Evolutionary conservation across 2,113 vertebrate genomes (phyloP).

Genomic region (Telmatochromis brachygnathus): DNA sequence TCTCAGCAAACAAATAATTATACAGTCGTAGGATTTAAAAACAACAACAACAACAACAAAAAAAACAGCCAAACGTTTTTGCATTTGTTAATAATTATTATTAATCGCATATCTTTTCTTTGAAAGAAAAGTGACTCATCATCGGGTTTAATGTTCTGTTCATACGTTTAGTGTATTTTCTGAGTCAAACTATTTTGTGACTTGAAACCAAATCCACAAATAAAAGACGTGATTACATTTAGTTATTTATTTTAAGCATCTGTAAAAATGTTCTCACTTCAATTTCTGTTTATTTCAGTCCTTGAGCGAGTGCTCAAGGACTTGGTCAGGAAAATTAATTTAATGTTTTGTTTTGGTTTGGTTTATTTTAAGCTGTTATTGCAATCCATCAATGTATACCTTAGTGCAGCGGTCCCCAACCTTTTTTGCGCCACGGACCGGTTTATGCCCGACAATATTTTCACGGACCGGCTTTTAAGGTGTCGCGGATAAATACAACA

Average conservation of each 20-base stretch:
- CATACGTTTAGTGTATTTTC: neutral
- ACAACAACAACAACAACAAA: neutral
- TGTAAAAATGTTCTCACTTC: neutral
- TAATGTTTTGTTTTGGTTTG: neutral
- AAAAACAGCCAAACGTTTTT: neutral
- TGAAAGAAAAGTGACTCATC: neutral
- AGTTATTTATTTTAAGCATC: neutral
- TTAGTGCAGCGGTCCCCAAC: neutral
- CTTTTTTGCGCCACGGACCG: no score
- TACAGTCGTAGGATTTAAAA: neutral
- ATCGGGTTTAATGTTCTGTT: neutral
- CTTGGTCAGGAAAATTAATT: neutral
- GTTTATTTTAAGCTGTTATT: neutral
- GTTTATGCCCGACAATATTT: no score
- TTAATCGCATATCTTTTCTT: neutral
- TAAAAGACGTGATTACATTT: neutral
- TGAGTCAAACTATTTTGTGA: neutral
- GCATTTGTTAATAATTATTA: neutral
- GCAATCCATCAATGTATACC: neutral
- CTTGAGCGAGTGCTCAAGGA: neutral
- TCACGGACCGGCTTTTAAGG: no score
- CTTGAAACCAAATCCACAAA: neutral
- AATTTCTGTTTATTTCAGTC: neutral
- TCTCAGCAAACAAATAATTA: neutral
- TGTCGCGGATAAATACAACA: no score